Conservation (phyloP, 2,113 vertebrate species). For the Ptyas mucosa region DNA sequence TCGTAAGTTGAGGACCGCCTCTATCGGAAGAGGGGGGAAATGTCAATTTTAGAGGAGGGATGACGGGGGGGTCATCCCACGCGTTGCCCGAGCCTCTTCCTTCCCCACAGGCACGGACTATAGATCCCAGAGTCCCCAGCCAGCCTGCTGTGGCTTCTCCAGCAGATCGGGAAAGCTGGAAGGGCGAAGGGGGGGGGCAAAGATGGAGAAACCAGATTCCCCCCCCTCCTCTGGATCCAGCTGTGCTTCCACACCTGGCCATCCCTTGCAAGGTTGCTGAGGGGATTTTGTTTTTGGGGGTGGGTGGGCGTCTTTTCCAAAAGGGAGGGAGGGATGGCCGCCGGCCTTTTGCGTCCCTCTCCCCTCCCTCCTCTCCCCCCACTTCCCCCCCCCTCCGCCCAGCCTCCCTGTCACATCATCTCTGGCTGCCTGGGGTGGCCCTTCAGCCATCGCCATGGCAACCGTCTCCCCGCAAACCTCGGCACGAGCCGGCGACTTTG, state of each 20-base stretch:
- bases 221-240: background rate
- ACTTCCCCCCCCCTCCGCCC: background rate
- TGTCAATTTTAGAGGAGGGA: background rate
- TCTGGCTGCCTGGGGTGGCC: conserved; percentile 6
- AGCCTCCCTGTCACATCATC: background rate
- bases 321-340: too few relatives aligned
- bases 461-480: conserved; percentile 8
- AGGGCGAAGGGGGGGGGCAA: background rate
- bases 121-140: background rate
- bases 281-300: too few relatives aligned
- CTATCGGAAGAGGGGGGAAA: background rate
- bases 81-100: background rate
- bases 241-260: background rate
- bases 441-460: conserved; percentile 18
- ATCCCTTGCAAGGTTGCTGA: background rate
- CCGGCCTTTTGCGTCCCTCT: background rate
- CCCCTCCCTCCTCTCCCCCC: background rate
- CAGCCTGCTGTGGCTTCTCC: too few relatives aligned
- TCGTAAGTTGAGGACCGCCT: too few relatives aligned
- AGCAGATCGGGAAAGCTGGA: background rate
- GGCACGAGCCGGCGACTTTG: background rate
- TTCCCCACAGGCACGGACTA: background rate
- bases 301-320: background rate
- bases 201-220: background rate
- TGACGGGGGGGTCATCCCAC: background rate